These are phyloP conservation scores for Numenius arquata DNA, from an alignment of 2,113 vertebrate genomes.

Conservation along the genomic window DNA sequence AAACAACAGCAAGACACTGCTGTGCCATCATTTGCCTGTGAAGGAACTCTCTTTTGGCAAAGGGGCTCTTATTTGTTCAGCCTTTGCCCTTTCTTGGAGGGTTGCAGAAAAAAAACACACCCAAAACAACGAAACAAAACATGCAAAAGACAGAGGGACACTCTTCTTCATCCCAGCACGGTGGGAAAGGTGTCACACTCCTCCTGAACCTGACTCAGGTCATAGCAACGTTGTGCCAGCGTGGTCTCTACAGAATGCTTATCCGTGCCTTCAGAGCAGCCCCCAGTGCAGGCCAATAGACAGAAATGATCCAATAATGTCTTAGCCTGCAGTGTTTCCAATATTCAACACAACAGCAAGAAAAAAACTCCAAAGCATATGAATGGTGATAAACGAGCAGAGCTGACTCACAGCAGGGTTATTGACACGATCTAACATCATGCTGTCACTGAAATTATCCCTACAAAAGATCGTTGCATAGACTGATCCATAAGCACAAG, in stretches of 20 bases:
- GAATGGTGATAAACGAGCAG: not conserved
- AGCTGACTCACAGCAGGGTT: constrained; percentile 4
- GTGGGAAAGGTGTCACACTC: not conserved
- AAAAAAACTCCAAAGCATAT: not conserved
- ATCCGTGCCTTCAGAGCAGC: not conserved
- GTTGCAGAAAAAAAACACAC: not conserved
- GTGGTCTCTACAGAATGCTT: accelerated
- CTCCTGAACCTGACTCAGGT: not conserved
- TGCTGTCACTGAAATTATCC: constrained; percentile 4
- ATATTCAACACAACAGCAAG: not conserved
- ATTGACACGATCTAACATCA: not conserved
- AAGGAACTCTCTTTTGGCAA: not conserved
- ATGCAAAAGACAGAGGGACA: not conserved
- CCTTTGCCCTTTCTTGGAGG: not conserved
- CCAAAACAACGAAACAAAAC: not conserved
- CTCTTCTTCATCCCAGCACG: not conserved
- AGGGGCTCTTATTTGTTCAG: not conserved
- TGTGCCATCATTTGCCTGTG: not conserved
- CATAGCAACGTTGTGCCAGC: not conserved
- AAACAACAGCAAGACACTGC: not conserved
- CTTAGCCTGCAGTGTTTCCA: not conserved
- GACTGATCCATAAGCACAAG: not conserved
- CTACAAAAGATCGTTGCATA: not conserved
- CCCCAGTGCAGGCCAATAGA: not conserved
- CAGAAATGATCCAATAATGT: not conserved